A percentile compares a stretch with the other conserved stretches of the same genome.
Evolutionary conservation across 2,113 vertebrate genomes (phyloP).

Genomic region (Solenodon paradoxus): DNA sequence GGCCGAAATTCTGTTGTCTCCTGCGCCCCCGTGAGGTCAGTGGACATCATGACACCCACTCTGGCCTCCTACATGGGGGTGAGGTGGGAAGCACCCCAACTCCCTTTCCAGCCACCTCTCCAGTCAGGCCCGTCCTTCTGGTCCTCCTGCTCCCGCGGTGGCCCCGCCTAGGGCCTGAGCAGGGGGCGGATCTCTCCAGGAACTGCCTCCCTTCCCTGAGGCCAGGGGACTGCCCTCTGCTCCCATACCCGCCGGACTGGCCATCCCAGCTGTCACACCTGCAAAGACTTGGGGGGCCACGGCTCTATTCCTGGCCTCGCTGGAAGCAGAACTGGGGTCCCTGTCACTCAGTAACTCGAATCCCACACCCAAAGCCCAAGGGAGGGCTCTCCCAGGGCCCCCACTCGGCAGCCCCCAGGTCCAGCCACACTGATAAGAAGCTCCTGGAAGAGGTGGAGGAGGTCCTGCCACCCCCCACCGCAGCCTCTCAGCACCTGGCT

Average conservation of each 20-base stretch:
- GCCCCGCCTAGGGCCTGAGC: background rate
- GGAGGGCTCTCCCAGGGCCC: background rate
- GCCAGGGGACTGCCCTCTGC: too few species aligned
- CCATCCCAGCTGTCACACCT: too few species aligned
- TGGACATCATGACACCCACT: conserved; percentile 37
- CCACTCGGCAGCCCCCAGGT: too few species aligned
- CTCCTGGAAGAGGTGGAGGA: too few species aligned
- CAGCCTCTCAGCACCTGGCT: too few species aligned
- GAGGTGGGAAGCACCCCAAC: background rate
- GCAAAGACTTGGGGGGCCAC: background rate
- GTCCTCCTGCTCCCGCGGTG: too few species aligned
- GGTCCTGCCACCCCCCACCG: too few species aligned
- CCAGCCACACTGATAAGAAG: too few species aligned
- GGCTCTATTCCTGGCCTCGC: fast-evolving
- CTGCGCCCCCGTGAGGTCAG: conserved; percentile 76
- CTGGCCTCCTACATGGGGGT: conserved; percentile 14
- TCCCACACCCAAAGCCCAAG: fast-evolving
- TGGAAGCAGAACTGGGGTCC: background rate
- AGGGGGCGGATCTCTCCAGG: background rate
- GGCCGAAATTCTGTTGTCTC: conserved; percentile 66
- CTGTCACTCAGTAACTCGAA: fast-evolving
- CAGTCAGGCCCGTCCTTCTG: background rate
- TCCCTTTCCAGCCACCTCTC: background rate
- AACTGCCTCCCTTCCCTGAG: background rate
- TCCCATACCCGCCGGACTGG: too few species aligned